Evolutionary conservation across 2,797 vertebrate genomes (phyloP).

Genomic region (Thaleichthys pacificus): DNA sequence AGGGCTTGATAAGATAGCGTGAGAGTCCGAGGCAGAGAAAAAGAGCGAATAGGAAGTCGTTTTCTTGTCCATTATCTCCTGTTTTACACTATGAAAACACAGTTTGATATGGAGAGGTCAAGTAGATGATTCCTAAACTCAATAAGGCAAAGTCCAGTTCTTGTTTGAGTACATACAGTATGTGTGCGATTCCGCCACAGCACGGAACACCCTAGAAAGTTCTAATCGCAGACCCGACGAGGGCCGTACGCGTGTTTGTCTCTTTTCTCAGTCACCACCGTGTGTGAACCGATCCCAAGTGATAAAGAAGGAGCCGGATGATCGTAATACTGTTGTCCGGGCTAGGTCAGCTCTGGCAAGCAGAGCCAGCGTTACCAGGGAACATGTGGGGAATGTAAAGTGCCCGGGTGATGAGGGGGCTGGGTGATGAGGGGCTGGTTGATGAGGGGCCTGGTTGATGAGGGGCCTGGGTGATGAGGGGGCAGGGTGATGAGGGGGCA

Average conservation of each 20-base stretch:
- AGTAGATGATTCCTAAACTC: background rate
- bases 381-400: constrained; percentile 67
- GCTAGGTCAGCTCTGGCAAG: constrained; percentile 28
- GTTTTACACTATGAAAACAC: background rate
- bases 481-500: too few relatives aligned
- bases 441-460: background rate
- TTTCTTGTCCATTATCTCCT: constrained; percentile 55
- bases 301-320: too few relatives aligned
- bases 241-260: background rate
- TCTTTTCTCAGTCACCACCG: too few relatives aligned
- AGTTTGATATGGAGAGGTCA: background rate
- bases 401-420: constrained; percentile 26
- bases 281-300: too few relatives aligned
- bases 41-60: constrained; percentile 30
- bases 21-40: background rate
- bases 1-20: constrained; percentile 51
- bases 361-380: constrained; percentile 24
- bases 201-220: background rate
- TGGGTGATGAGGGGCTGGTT: background rate
- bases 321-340: constrained; percentile 18
- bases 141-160: background rate
- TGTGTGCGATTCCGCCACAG: background rate
- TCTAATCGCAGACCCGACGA: background rate
- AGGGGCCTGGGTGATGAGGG: background rate
- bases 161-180: background rate